phyloP scores from a whole-genome alignment of 2,888 invertebrate genomes.

The Acanthosepion esculentum region DNA sequence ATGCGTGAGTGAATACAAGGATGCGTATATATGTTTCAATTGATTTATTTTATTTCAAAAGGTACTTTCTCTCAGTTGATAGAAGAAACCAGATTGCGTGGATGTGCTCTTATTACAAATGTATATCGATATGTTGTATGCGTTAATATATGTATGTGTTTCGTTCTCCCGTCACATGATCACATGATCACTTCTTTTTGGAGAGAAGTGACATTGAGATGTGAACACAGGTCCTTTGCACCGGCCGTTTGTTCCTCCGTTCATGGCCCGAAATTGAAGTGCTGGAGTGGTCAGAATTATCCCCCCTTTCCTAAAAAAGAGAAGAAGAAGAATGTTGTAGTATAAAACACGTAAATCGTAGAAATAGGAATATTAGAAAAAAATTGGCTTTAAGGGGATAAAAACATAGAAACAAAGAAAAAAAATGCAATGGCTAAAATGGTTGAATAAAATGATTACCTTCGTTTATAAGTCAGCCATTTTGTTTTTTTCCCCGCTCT shows the following conservation, averaged over 20 bases:
- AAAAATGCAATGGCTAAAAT: neutral
- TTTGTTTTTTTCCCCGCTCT: neutral
- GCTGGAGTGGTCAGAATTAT: neutral
- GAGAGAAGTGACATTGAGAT: neutral
- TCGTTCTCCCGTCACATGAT: neutral
- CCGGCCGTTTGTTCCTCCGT: neutral
- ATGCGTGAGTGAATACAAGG: too few relatives aligned
- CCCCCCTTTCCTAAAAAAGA: too few relatives aligned
- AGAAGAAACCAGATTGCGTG: neutral
- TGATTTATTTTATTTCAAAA: neutral
- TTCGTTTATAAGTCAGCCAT: neutral
- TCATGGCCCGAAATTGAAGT: neutral
- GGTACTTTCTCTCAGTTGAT: neutral
- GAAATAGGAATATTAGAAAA: too few relatives aligned
- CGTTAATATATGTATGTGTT: neutral
- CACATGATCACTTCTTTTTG: neutral
- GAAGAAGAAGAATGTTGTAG: too few relatives aligned
- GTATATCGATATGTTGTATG: neutral
- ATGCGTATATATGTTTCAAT: neutral
- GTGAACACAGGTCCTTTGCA: neutral
- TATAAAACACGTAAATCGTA: too few relatives aligned
- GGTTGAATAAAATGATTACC: neutral
- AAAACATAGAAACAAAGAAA: neutral
- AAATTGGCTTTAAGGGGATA: too few relatives aligned
- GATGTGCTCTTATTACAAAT: neutral